Evolutionary conservation across 2,113 vertebrate species (phyloP).

Genomic region (Spea bombifrons): DNA sequence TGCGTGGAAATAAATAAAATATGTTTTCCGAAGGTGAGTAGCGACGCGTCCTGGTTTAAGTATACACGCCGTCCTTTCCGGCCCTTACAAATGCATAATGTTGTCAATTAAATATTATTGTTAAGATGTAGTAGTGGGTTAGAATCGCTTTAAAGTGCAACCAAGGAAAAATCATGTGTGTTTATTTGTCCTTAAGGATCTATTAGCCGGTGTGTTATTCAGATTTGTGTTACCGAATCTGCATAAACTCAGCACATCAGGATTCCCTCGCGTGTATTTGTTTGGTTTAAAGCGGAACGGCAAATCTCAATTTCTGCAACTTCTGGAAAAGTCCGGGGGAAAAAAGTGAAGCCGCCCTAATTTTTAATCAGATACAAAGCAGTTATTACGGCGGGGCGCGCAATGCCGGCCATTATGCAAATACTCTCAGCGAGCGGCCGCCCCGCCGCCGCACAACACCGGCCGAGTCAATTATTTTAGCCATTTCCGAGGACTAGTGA

Average conservation of each 20-base stretch:
- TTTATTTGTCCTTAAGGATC: constrained; percentile 81
- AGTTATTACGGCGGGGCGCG: constrained; percentile 76
- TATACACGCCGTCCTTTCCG: constrained; percentile 70
- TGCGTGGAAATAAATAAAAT: constrained; percentile 79
- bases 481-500: constrained; percentile 74
- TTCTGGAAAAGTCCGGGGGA: constrained; percentile 71
- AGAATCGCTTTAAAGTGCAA: constrained; percentile 80
- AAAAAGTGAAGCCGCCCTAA: constrained; percentile 71
- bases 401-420: constrained; percentile 80
- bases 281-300: constrained; percentile 78
- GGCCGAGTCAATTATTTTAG: constrained; percentile 76
- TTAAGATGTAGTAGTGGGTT: constrained; percentile 80
- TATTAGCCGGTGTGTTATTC: constrained; percentile 82
- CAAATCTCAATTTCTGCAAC: constrained; percentile 82
- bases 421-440: constrained; percentile 77
- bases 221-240: constrained; percentile 81
- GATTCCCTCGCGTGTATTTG: constrained; percentile 79
- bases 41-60: constrained; percentile 53
- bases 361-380: constrained; percentile 77
- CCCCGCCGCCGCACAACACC: constrained; percentile 71
- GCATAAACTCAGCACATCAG: constrained; percentile 84
- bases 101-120: constrained; percentile 85
- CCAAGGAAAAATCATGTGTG: constrained; percentile 79
- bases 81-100: constrained; percentile 80
- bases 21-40: constrained; percentile 76